Evolutionary conservation across 2,888 invertebrate species (phyloP).

Genomic region (Perizoma flavofasciatum): DNA sequence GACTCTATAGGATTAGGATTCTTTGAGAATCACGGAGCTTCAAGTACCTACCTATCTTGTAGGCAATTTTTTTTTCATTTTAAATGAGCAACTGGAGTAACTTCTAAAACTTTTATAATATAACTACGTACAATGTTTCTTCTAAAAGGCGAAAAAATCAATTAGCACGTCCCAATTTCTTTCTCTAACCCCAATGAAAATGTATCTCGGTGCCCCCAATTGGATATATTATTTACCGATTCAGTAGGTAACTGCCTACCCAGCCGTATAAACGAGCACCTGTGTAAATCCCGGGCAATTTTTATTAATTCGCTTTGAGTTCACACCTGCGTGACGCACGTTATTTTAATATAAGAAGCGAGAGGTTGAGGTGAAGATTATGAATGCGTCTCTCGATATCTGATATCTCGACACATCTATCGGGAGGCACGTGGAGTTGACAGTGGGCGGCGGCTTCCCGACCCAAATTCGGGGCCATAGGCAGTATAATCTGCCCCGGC

Average conservation of each 20-base stretch:
- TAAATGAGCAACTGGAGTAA: slow-evolving; percentile 7
- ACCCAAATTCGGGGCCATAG: slow-evolving; percentile 65
- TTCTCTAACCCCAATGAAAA: slow-evolving; percentile 29
- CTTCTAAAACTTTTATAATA: slow-evolving; percentile 17
- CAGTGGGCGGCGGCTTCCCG: slow-evolving; percentile 62
- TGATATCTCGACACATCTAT: slow-evolving; percentile 82
- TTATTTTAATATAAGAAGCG: slow-evolving; percentile 79
- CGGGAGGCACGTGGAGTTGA: slow-evolving; percentile 77
- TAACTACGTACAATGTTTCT: slow-evolving; percentile 9
- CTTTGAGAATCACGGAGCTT: slow-evolving; percentile 32
- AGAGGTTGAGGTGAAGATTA: slow-evolving; percentile 78
- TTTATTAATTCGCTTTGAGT: slow-evolving; percentile 66
- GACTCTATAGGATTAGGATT: slow-evolving; percentile 23
- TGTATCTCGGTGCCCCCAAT: slow-evolving; percentile 29
- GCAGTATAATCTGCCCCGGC: slow-evolving; percentile 79
- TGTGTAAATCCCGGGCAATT: slow-evolving; percentile 49
- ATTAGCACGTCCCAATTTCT: slow-evolving; percentile 37
- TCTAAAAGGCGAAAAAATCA: slow-evolving; percentile 31
- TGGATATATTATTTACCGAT: slow-evolving; percentile 41
- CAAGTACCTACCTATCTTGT: slow-evolving; percentile 4
- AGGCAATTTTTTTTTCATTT: slow-evolving; percentile 6
- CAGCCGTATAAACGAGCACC: slow-evolving; percentile 39
- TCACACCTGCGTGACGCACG: slow-evolving; percentile 68
- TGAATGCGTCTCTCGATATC: slow-evolving; percentile 83
- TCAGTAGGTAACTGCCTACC: slow-evolving; percentile 38